Percentiles rank a stretch among this genome's conserved stretches.
phyloP scores from a whole-genome alignment of 2,888 invertebrate genomes.

The Byasa hedistus region DNA sequence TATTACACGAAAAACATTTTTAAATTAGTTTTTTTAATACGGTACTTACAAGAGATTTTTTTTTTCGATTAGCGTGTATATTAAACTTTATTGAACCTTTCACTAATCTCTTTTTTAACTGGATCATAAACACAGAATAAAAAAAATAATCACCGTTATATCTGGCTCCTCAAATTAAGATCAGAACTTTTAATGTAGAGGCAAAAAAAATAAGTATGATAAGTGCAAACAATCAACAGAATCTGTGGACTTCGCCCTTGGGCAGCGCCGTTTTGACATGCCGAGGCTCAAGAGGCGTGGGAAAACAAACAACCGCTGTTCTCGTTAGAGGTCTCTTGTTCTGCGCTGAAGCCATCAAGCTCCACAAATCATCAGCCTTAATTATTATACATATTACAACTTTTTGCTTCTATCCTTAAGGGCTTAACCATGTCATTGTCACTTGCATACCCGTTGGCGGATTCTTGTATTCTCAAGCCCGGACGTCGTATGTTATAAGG shows the following conservation, averaged over 20 bases:
- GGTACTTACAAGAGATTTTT: too few relatives aligned
- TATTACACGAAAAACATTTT: too few relatives aligned
- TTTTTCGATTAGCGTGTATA: too few relatives aligned
- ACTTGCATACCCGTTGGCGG: neutral
- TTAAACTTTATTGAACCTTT: too few relatives aligned
- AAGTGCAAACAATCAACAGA: conserved; percentile 19
- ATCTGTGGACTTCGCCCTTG: conserved; percentile 17
- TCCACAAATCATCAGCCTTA: neutral
- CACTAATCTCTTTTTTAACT: too few relatives aligned
- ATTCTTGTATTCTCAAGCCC: neutral
- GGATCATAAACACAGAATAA: too few relatives aligned
- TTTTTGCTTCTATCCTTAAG: conserved; percentile 12
- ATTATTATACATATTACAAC: conserved; percentile 11
- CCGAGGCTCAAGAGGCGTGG: conserved; percentile 61
- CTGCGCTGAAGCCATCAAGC: conserved; percentile 45
- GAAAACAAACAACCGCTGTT: conserved; percentile 66
- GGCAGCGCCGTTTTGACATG: conserved; percentile 38
- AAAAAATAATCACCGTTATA: too few relatives aligned
- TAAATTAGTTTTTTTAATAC: too few relatives aligned
- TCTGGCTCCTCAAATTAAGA: too few relatives aligned
- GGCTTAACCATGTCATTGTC: neutral
- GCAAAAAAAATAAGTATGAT: conserved; percentile 12
- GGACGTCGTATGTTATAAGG: conserved; percentile 6
- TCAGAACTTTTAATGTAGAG: neutral
- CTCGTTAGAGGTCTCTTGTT: conserved; percentile 64